These are phyloP conservation scores for Rhyacophila brunnea DNA, from an alignment of 1,140 invertebrate genomes.

Conservation along the genomic window DNA sequence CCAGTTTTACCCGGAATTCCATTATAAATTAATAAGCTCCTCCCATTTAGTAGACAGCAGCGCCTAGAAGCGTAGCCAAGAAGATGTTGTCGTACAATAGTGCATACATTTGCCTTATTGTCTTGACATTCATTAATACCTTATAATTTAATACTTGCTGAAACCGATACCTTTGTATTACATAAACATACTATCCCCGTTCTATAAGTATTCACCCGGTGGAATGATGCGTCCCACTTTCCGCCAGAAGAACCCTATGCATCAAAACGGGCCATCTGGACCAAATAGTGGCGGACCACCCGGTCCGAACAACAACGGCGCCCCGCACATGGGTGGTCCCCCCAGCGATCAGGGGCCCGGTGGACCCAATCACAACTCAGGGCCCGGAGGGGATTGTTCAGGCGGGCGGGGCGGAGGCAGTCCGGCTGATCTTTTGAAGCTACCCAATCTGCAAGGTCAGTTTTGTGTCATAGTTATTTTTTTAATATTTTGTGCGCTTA, in stretches of 20 bases:
- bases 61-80: too few species aligned
- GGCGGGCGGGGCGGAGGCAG: constrained; percentile 45
- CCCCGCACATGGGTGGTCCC: constrained; percentile 1
- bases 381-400: constrained; percentile 40
- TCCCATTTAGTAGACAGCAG: too few species aligned
- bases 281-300: constrained; percentile 22
- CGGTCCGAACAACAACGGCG: constrained; percentile 29
- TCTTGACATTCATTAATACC: too few species aligned
- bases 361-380: constrained; percentile 46
- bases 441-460: constrained; percentile 32
- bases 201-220: too few species aligned
- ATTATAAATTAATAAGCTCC: too few species aligned
- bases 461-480: neutral
- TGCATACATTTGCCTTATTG: too few species aligned
- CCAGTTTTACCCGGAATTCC: too few species aligned
- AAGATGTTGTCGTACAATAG: too few species aligned
- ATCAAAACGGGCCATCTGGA: constrained; percentile 41
- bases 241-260: constrained; percentile 30
- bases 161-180: neutral
- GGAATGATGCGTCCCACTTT: neutral
- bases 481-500: too few species aligned
- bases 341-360: constrained; percentile 35
- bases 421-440: constrained; percentile 29
- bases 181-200: neutral
- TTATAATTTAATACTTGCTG: too few species aligned